A percentile compares a stretch with the other conserved stretches of the same genome.
Evolutionary conservation across 2,888 invertebrate genomes (phyloP).

Genomic region (Seladonia tumulorum): DNA sequence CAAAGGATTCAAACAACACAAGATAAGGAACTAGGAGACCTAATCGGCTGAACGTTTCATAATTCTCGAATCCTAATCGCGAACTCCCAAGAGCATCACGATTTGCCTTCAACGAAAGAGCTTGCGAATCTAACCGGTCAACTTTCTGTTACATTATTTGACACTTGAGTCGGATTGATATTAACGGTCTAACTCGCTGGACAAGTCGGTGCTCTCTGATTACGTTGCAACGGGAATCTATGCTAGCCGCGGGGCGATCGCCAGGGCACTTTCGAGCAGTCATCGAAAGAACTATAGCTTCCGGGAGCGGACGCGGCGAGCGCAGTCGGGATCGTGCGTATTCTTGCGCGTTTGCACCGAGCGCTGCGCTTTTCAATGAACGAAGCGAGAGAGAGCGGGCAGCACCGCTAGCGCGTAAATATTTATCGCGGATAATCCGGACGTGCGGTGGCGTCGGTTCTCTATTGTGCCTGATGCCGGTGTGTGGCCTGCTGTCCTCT

Average conservation of each 20-base stretch:
- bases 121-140: background rate
- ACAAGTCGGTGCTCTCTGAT: background rate
- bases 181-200: background rate
- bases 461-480: conserved; percentile 15
- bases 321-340: background rate
- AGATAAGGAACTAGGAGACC: background rate
- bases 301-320: background rate
- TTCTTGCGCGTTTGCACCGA: background rate
- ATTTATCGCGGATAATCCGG: conserved; percentile 69
- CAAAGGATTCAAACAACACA: background rate
- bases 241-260: background rate
- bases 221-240: background rate
- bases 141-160: background rate
- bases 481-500: background rate
- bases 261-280: background rate
- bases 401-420: conserved; percentile 60
- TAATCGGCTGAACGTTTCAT: background rate
- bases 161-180: background rate
- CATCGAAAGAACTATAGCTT: background rate
- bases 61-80: too few relatives aligned
- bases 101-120: background rate
- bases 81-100: too few relatives aligned
- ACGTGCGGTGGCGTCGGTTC: conserved; percentile 28
- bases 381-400: conserved; percentile 15
- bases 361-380: conserved; percentile 59